These are phyloP conservation scores for Cydia splendana DNA, from an alignment of 1,140 invertebrate genomes.

Conservation along the genomic window DNA sequence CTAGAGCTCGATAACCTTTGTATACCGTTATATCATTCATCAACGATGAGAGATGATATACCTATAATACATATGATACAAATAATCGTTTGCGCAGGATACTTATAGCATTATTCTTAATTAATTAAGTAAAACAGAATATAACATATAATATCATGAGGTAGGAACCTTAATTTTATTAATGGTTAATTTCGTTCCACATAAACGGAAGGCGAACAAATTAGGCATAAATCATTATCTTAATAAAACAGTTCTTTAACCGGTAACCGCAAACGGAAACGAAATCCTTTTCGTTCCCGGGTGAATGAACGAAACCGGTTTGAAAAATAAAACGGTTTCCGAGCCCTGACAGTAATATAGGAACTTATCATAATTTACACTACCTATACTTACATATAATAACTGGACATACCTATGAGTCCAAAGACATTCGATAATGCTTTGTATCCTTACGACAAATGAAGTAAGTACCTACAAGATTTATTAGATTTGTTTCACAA, in stretches of 20 bases:
- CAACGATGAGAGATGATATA: slow-evolving; percentile 2
- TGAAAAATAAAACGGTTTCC: too few relatives aligned
- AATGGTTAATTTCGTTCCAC: too few relatives aligned
- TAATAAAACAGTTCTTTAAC: too few relatives aligned
- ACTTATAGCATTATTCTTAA: slow-evolving; percentile 2
- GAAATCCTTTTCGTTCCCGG: too few relatives aligned
- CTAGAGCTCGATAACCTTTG: slow-evolving; percentile 14
- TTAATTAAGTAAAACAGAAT: slow-evolving; percentile 8
- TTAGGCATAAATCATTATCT: too few relatives aligned
- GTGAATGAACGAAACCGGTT: too few relatives aligned
- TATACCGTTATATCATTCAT: slow-evolving; percentile 5
- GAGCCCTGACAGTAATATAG: too few relatives aligned
- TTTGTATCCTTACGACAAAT: too few relatives aligned
- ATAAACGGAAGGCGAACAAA: too few relatives aligned
- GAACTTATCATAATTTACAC: neutral
- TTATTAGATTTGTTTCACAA: too few relatives aligned
- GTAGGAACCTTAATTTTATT: slow-evolving; percentile 7
- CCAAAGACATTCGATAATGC: neutral
- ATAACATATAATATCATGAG: neutral
- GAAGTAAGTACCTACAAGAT: too few relatives aligned
- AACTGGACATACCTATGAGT: neutral
- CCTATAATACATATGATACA: neutral
- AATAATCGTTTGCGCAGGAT: neutral
- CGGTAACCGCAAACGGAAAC: too few relatives aligned
- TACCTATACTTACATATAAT: neutral